Percentiles rank a stretch among this genome's conserved stretches.
phyloP scores from a whole-genome alignment of 64 coral and sea anemone species.

The Pocillopora verrucosa region DNA sequence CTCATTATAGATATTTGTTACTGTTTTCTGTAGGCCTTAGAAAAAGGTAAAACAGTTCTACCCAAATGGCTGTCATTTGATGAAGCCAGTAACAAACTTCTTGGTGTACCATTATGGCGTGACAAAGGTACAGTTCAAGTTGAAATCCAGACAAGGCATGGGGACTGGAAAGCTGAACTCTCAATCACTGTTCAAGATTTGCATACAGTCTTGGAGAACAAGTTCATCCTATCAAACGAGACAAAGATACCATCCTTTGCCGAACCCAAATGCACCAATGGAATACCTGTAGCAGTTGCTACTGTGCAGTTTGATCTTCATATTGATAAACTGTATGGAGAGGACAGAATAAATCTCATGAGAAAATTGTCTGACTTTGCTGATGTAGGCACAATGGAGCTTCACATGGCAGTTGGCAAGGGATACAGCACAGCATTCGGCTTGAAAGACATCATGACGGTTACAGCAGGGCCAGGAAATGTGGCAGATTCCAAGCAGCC shows the following conservation, averaged over 20 bases:
- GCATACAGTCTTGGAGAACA: constrained; percentile 38
- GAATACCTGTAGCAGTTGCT: constrained; percentile 66
- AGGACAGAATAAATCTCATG: constrained; percentile 48
- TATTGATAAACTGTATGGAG: constrained; percentile 59
- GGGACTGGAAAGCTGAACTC: constrained; percentile 21
- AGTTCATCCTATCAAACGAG: constrained; percentile 41
- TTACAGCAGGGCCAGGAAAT: constrained; percentile 87
- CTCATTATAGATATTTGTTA: neutral
- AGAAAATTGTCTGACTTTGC: constrained; percentile 63
- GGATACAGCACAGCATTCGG: constrained; percentile 74
- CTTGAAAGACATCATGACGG: constrained; percentile 58
- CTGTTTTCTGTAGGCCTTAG: constrained; percentile 42
- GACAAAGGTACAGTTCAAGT: constrained; percentile 54
- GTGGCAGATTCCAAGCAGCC: constrained; percentile 69
- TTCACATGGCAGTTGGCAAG: constrained; percentile 65
- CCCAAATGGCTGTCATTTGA: constrained; percentile 87
- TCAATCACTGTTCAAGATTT: constrained; percentile 71
- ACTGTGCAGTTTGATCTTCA: constrained; percentile 86
- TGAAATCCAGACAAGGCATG: constrained; percentile 19
- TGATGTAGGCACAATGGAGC: constrained; percentile 27
- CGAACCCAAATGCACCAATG: constrained; percentile 44
- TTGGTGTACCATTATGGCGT: constrained; percentile 58
- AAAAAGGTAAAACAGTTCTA: constrained; percentile 66
- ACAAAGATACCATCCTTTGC: constrained; percentile 68
- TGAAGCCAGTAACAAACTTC: constrained; percentile 28